phyloP scores from a whole-genome alignment of 1,140 invertebrate species.

The Bombus waltoni region DNA sequence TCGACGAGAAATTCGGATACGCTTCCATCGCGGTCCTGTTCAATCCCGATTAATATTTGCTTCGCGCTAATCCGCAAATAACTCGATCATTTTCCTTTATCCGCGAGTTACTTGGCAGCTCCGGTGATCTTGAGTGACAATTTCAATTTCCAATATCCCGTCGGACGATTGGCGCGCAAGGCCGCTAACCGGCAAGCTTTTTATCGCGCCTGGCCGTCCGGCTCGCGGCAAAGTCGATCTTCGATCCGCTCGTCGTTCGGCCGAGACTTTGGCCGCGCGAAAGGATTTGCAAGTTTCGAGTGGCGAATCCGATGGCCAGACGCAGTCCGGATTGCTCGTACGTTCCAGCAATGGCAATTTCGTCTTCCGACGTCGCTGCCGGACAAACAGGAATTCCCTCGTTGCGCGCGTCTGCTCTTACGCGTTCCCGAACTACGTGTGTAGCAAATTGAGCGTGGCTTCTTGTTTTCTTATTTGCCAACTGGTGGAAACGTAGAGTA shows the following conservation, averaged over 20 bases:
- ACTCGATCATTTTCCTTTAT: not conserved
- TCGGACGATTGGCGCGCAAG: conserved; percentile 21
- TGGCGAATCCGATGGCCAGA: not conserved
- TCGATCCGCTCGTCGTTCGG: not conserved
- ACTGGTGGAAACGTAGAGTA: not conserved
- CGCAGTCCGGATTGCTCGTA: not conserved
- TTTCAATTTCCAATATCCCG: conserved; percentile 45
- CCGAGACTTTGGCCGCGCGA: not conserved
- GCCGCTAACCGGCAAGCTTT: not conserved
- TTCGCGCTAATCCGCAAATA: conserved; percentile 2
- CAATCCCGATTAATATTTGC: conserved; percentile 26
- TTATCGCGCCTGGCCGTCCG: not conserved
- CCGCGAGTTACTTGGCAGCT: not conserved
- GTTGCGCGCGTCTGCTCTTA: not conserved
- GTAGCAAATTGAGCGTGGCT: not conserved
- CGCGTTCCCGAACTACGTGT: not conserved
- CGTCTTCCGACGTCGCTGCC: not conserved
- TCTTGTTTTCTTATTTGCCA: not conserved
- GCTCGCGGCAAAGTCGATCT: conserved; percentile 14
- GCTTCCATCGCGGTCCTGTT: not conserved
- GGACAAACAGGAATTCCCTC: not conserved
- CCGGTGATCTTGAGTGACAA: conserved; percentile 12
- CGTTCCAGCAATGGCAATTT: conserved; percentile 26
- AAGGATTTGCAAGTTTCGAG: conserved; percentile 48
- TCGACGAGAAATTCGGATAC: not conserved